phyloP scores from a whole-genome alignment of 2,888 invertebrate genomes.

The Nezara viridula region DNA sequence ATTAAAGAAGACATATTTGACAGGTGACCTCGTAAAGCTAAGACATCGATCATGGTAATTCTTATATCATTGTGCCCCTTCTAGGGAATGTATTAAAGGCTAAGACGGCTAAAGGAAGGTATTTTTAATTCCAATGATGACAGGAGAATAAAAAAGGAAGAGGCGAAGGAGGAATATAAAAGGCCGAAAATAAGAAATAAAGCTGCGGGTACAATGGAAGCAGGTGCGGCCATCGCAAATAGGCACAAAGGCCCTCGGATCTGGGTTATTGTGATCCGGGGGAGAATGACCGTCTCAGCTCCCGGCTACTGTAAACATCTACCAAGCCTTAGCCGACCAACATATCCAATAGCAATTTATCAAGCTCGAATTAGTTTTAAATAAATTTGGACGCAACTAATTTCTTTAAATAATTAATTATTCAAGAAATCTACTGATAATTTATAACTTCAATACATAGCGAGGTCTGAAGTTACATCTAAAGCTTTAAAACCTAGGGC shows the following conservation, averaged over 20 bases:
- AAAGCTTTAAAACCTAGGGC: no score
- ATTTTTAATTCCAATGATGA: conserved; percentile 21
- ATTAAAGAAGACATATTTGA: background rate
- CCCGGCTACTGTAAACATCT: background rate
- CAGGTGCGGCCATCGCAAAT: conserved; percentile 3
- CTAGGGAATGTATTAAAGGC: background rate
- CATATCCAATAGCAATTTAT: no score
- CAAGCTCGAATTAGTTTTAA: no score
- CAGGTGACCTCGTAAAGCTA: background rate
- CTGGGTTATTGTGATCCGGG: conserved; percentile 20
- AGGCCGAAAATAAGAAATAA: conserved; percentile 26
- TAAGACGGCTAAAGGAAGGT: conserved; percentile 2
- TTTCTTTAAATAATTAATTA: no score
- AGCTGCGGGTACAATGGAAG: background rate
- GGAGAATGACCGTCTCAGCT: background rate
- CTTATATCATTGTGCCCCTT: background rate
- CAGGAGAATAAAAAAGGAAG: background rate
- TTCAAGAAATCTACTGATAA: no score
- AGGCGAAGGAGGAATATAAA: conserved; percentile 21
- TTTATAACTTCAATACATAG: no score
- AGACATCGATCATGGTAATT: background rate
- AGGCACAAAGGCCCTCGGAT: background rate
- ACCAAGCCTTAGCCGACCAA: background rate
- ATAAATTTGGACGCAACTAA: no score
- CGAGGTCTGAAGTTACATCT: no score